A percentile compares a stretch with the other conserved stretches of the same genome.
Evolutionary conservation across 2,888 invertebrate genomes (phyloP).

Genomic region (Aradus depressus): DNA sequence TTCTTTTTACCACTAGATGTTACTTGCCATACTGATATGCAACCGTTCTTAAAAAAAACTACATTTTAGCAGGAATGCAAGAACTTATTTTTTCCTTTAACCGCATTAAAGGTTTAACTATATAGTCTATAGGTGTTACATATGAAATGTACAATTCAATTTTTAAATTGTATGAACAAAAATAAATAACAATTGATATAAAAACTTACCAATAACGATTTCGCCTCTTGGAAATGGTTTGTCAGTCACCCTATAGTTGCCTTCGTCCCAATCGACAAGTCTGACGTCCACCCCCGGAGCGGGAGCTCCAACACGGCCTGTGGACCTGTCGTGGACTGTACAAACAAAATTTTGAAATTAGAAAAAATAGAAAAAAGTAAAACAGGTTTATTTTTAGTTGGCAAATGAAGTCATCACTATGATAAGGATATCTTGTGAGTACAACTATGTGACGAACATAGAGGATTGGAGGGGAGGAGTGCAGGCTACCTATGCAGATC

Average conservation of each 20-base stretch:
- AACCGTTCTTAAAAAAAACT: too few relatives aligned
- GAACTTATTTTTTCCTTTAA: too few relatives aligned
- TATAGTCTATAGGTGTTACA: too few relatives aligned
- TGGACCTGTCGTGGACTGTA: conserved; percentile 50
- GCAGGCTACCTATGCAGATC: too few relatives aligned
- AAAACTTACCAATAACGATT: conserved; percentile 46
- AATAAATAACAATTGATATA: neutral
- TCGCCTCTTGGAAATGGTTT: conserved; percentile 76
- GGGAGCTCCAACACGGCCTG: conserved; percentile 82
- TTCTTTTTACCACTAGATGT: too few relatives aligned
- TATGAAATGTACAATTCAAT: conserved; percentile 12
- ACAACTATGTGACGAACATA: too few relatives aligned
- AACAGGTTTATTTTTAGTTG: conserved; percentile 1
- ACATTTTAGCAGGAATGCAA: too few relatives aligned
- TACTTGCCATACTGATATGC: too few relatives aligned
- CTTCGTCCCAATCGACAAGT: conserved; percentile 89
- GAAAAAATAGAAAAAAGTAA: neutral
- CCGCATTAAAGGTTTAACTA: too few relatives aligned
- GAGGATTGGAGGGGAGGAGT: too few relatives aligned
- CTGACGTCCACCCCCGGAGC: conserved; percentile 72
- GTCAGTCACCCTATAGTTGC: conserved; percentile 77
- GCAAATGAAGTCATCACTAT: too few relatives aligned
- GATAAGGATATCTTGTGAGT: too few relatives aligned
- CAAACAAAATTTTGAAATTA: conserved; percentile 25
- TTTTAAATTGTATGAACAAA: conserved; percentile 10